Conservation (phyloP, 1,140 invertebrate genomes). For the Eurosta solidaginis region DNA sequence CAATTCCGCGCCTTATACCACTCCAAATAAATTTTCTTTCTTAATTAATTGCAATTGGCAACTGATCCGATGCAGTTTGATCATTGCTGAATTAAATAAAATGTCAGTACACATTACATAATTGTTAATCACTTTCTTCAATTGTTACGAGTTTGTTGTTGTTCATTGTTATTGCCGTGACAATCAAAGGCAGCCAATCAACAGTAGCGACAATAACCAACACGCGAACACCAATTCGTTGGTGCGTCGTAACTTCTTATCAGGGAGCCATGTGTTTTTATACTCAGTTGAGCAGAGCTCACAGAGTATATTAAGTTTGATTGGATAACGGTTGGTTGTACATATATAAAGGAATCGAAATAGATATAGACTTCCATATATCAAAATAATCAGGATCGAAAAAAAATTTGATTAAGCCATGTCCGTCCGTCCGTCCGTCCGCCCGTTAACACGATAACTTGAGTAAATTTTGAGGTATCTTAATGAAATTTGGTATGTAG, state of each 20-base stretch:
- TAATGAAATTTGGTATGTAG: too few species aligned
- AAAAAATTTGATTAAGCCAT: too few species aligned
- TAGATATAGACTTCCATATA: too few species aligned
- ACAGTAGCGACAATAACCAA: background rate
- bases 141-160: background rate
- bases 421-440: too few species aligned
- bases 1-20: background rate
- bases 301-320: too few species aligned
- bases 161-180: background rate
- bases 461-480: too few species aligned
- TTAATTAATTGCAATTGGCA: constrained; percentile 8
- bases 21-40: background rate
- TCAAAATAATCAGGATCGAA: too few species aligned
- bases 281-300: too few species aligned
- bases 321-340: too few species aligned
- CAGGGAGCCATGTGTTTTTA: background rate
- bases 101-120: constrained; percentile 13
- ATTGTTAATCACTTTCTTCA: constrained; percentile 15
- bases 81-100: background rate
- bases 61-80: too few species aligned
- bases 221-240: background rate
- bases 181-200: background rate
- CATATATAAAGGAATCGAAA: too few species aligned
- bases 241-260: background rate
- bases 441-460: too few species aligned